Conservation (phyloP, 92 coral and sea anemone genomes). For the Meandrina meandrites region DNA sequence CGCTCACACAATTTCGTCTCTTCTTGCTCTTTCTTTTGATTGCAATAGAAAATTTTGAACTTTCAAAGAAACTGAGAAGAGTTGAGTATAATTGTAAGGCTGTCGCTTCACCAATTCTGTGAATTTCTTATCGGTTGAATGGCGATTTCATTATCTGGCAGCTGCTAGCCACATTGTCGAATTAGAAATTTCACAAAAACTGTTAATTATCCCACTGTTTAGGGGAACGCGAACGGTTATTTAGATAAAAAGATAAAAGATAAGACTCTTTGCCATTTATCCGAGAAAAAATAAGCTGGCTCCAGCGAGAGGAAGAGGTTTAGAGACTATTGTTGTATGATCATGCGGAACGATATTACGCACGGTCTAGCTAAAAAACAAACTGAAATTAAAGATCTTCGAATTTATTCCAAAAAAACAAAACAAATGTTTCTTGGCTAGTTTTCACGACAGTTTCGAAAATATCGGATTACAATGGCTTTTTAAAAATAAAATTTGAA, state of each 20-base stretch:
- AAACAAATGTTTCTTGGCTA: slow-evolving; percentile 1
- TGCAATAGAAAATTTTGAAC: not conserved
- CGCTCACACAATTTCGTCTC: not conserved
- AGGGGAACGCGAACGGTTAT: slow-evolving; percentile 46
- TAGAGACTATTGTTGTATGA: not conserved
- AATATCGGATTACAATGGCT: slow-evolving; percentile 30
- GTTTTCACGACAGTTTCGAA: not conserved
- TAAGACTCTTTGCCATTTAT: slow-evolving; percentile 26
- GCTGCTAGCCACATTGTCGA: slow-evolving; percentile 51
- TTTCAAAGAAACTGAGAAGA: not conserved
- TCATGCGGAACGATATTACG: not conserved
- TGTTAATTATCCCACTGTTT: slow-evolving; percentile 41
- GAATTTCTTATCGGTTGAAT: slow-evolving; percentile 28
- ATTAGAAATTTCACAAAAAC: slow-evolving; percentile 37
- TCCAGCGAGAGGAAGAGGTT: not conserved
- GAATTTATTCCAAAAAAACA: not conserved
- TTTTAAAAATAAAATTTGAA: slow-evolving; percentile 8
- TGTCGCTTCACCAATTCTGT: not conserved
- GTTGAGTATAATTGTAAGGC: not conserved
- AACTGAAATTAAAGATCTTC: not conserved
- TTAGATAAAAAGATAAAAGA: slow-evolving; percentile 44
- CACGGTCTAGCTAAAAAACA: not conserved
- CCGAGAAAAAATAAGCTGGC: not conserved
- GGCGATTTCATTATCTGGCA: slow-evolving; percentile 21
- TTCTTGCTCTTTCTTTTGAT: not conserved